Evolutionary conservation across 2,888 invertebrate species (phyloP).

Genomic region (Kryphioiulus occultus): DNA sequence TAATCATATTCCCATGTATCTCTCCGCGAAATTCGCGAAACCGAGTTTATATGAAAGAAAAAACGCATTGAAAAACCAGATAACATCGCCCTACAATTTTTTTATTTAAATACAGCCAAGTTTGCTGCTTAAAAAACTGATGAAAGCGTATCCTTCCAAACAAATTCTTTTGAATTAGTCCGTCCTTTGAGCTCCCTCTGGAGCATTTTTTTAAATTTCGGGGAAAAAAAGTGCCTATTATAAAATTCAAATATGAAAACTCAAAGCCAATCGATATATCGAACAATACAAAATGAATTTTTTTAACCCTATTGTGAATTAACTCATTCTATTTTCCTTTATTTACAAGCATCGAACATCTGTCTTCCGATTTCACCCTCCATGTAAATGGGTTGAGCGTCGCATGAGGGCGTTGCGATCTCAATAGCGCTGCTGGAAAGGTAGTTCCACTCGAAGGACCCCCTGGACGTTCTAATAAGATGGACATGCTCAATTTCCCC

Average conservation of each 20-base stretch:
- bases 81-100: not conserved
- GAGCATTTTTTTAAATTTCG: not conserved
- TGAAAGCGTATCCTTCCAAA: not conserved
- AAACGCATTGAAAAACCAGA: not conserved
- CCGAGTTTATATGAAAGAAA: not conserved
- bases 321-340: slow-evolving; percentile 30
- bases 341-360: slow-evolving; percentile 26
- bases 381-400: not conserved
- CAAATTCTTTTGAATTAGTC: not conserved
- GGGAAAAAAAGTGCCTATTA: not conserved
- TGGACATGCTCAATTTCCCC: slow-evolving; percentile 31
- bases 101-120: not conserved
- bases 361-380: not conserved
- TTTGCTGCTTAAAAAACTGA: not conserved
- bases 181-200: not conserved
- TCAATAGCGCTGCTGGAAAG: slow-evolving; percentile 3
- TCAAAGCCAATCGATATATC: slow-evolving; percentile 25
- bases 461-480: slow-evolving; percentile 35
- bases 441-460: slow-evolving; percentile 31
- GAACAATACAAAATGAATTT: slow-evolving; percentile 2
- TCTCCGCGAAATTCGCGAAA: not conserved
- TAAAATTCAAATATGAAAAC: not conserved
- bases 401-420: slow-evolving; percentile 28
- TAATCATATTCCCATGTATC: not conserved
- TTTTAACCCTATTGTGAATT: slow-evolving; percentile 29